A percentile compares a stretch with the other conserved stretches of the same genome.
These are phyloP conservation scores for Archilochus colubris DNA, from an alignment of 2,113 vertebrate species.

Conservation along the genomic window DNA sequence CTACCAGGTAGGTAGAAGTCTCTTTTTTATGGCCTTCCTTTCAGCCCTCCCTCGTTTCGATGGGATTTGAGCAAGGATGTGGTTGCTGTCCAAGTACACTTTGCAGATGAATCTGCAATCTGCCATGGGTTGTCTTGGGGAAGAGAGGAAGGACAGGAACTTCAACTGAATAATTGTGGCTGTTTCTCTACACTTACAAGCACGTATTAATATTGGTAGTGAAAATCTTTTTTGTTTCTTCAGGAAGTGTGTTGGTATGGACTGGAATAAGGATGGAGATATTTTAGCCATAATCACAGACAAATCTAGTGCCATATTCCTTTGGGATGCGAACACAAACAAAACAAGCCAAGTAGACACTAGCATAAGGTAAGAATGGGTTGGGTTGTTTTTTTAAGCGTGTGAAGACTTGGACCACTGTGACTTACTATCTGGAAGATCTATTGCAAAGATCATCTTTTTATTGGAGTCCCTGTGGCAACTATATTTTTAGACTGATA, in stretches of 20 bases:
- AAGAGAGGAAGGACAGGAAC: neutral
- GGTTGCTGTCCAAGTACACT: neutral
- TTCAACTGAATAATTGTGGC: neutral
- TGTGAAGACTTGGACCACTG: neutral
- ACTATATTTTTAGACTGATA: neutral
- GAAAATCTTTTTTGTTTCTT: neutral
- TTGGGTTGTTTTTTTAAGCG: neutral
- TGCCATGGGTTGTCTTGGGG: neutral
- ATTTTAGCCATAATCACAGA: slow-evolving; percentile 92
- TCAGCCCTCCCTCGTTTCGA: neutral
- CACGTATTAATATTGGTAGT: neutral
- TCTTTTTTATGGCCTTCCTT: neutral
- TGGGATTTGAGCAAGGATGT: neutral
- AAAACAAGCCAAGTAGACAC: slow-evolving; percentile 93
- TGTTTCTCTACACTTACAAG: neutral
- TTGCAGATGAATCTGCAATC: neutral
- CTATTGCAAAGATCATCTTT: neutral
- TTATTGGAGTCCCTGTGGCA: neutral
- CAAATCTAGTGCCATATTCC: slow-evolving; percentile 87
- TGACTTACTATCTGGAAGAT: neutral
- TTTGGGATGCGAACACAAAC: slow-evolving; percentile 94
- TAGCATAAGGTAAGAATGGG: slow-evolving; percentile 85
- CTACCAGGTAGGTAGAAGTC: neutral
- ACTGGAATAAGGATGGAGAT: slow-evolving; percentile 98
- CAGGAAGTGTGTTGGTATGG: slow-evolving; percentile 89